phyloP scores from a whole-genome alignment of 2,113 vertebrate species.

The Nymphicus hollandicus region DNA sequence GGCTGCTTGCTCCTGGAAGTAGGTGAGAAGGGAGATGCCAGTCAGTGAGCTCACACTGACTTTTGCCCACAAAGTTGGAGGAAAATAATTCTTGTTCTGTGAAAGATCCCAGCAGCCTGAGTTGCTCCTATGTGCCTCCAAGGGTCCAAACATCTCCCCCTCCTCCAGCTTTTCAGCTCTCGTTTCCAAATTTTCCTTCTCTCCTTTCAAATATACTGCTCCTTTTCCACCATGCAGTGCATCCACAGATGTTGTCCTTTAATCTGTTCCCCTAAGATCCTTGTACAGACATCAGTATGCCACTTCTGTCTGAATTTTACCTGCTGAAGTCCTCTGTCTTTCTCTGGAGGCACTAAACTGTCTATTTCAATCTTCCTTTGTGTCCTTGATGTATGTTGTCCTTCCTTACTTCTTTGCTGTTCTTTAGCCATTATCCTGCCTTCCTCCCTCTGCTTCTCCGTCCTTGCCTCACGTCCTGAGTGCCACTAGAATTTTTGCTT shows the following conservation, averaged over 20 bases:
- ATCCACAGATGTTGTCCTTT: neutral
- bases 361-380: neutral
- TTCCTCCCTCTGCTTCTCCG: neutral
- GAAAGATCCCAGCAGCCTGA: neutral
- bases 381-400: neutral
- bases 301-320: neutral
- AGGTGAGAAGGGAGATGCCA: neutral
- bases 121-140: neutral
- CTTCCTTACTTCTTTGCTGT: neutral
- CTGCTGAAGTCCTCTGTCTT: neutral
- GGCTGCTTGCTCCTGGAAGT: neutral
- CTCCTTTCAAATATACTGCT: neutral
- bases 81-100: neutral
- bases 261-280: neutral
- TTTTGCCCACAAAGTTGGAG: neutral
- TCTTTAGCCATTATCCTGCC: neutral
- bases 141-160: neutral
- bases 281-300: neutral
- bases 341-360: neutral
- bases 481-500: neutral
- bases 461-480: neutral
- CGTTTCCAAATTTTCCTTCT: neutral
- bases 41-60: neutral
- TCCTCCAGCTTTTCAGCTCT: neutral
- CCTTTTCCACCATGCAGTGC: neutral